Base-by-base conservation (phyloP, 2,888 invertebrate genomes). In the Heteromyza rotundicornis region DNA sequence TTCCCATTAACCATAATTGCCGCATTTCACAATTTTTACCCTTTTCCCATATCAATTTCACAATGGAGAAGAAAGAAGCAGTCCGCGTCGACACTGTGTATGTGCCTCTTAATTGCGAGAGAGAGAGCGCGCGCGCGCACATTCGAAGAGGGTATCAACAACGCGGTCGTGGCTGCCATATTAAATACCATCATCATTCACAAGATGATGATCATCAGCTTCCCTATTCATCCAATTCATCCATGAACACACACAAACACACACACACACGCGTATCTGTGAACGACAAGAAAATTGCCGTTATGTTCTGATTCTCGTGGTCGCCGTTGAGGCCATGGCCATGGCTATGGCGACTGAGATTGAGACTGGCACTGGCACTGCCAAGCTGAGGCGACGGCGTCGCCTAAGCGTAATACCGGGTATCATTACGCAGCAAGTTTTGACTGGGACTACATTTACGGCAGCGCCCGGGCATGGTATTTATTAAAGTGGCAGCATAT, bases 1-100 rank as follows among this genome's bases (percentile, higher is more conserved):
- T 47, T 47, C 47, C 20, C 20, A 47, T 47, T 47, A 47, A 20
- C 20, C 47, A 47, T 47, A 20, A 47, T 20, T 47, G 17, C 47
- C 17, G 14, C 47, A 17, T 47, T 40, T 19, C 8, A 17, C 14
- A 5, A 19, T 17, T 47, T 17, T 3, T 20, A 5, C 47, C 19
- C 20, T 14, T 17, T 47, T 19, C 7, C 17, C 14, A 7, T 20
- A 47, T 20, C 17, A 17, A 47, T 47, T 47, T 47, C 47, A n/a
- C n/a, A 47, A 47, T 20, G 47, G 47, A 17, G 19, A 19, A 47
- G 2, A 7, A 2, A 47, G 20, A 20, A 47, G 10, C 47, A 47
- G 20, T 20, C 5, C 7, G 47, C 7, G 20, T 2, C 19, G 47
- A 7, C 17, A 20, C 47, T 40, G 40, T 8, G 14, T 40, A n/a